These are phyloP conservation scores for Zosterops lateralis DNA, from an alignment of 2,113 vertebrate genomes.

Conservation along the genomic window DNA sequence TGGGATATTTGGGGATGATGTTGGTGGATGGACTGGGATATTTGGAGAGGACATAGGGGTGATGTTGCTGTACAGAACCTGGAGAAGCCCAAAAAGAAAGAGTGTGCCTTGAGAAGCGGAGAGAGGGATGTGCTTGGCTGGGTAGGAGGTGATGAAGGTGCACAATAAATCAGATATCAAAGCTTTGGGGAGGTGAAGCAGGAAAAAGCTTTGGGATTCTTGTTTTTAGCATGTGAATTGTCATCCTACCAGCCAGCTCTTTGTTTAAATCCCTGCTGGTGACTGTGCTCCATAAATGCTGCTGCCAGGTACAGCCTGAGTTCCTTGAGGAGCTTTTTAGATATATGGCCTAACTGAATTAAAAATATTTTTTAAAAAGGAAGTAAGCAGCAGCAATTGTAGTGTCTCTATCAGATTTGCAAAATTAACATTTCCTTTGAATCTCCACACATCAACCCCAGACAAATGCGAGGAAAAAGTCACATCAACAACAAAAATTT, in stretches of 20 bases:
- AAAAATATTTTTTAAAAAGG: background rate
- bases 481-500: background rate
- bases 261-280: background rate
- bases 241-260: background rate
- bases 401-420: background rate
- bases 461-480: background rate
- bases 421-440: background rate
- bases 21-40: too few relatives aligned
- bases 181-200: background rate
- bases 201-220: background rate
- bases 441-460: background rate
- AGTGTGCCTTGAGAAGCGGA: background rate
- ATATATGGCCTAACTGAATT: background rate
- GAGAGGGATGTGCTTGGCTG: background rate
- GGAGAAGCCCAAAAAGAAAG: too few relatives aligned
- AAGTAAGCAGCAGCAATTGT: background rate
- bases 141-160: background rate
- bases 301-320: background rate
- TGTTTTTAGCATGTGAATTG: background rate
- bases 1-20: background rate
- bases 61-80: too few relatives aligned
- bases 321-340: background rate
- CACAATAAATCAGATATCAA: background rate
- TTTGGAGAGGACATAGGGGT: background rate
- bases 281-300: background rate